phyloP scores from a whole-genome alignment of 1,140 invertebrate species.

The Dendroctonus valens region DNA sequence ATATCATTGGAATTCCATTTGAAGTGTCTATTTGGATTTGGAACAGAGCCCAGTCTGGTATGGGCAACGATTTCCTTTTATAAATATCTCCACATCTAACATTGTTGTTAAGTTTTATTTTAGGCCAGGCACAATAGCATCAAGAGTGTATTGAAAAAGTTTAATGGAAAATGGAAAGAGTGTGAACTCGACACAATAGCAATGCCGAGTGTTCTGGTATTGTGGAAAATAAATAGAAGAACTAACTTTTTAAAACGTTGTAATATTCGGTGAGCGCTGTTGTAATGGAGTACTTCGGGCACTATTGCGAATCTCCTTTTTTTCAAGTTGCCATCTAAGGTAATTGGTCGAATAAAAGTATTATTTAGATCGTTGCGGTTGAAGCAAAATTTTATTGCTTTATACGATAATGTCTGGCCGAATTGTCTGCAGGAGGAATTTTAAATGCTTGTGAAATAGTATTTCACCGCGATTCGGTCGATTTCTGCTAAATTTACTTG shows the following conservation, averaged over 20 bases:
- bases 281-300: too few species aligned
- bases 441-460: too few species aligned
- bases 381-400: too few species aligned
- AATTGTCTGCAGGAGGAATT: too few species aligned
- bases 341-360: too few species aligned
- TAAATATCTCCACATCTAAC: constrained; percentile 16
- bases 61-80: constrained; percentile 19
- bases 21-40: constrained; percentile 8
- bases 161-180: constrained; percentile 32
- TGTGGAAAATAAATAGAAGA: constrained; percentile 21
- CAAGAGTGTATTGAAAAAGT: constrained; percentile 30
- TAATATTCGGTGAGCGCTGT: constrained; percentile 2
- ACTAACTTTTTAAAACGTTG: constrained; percentile 18
- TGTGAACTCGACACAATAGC: constrained; percentile 24
- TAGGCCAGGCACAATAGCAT: constrained; percentile 26
- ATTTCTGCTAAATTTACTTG: too few species aligned
- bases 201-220: constrained; percentile 16
- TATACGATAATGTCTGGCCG: too few species aligned
- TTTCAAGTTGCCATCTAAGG: too few species aligned
- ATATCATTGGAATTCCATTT: too few species aligned
- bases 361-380: too few species aligned
- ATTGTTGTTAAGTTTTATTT: constrained; percentile 29
- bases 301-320: too few species aligned
- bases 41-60: constrained; percentile 16
- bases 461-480: too few species aligned